Base-by-base conservation (phyloP, 2,888 invertebrate species). In the Orthonychiurus folsomi region DNA sequence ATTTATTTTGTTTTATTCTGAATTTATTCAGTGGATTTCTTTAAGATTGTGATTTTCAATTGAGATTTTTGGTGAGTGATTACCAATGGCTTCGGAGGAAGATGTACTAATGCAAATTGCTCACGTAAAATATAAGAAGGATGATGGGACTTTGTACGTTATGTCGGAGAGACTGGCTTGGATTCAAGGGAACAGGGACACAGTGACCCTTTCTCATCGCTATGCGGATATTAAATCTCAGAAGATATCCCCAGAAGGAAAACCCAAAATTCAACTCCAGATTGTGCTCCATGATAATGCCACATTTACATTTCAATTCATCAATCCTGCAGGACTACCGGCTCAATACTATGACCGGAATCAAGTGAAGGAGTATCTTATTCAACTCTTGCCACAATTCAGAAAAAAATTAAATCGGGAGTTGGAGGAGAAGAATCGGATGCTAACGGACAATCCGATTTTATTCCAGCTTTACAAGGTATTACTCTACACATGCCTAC, bases 161-260 rank as follows among this genome's bases (percentile, higher is more conserved):
- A 95, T 96, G 94, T 91, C 92, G 74, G 89, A 93, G 78, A 83
- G 96, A 73, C 81, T 97, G 72, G 95, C 93, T 48, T 97, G 95
- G 93, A 83, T 92, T 68, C 90, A 93, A 76, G 77, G 78, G 48
- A 89, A 93, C 77, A 83, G 87, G 68, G 92, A 94, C 76, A 91
- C 89, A 1, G 93, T 96, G 56, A 87, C 90, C 18, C 88, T 95
- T 64, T 93, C 93, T 62, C 93, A 94, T 79, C 85, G 88, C 76
- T 97, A 92, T 80, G 88, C 91, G 66, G 95, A 96, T 78, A 94
- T 97, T 70, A 96, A 95, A 84, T 86, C 93, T 92, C 97, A 99
- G 82, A 94, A 96, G 80, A 96, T 99, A 73, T 91, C 91, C 26
- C 95, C 97, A 0, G 94, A 88, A 74, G 94, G 93, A 26, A 99